Evolutionary conservation across 2,797 vertebrate species (phyloP), one percentile per base, ranked within the genome.

Genomic region (Odontamblyopus rebecca): DNA sequence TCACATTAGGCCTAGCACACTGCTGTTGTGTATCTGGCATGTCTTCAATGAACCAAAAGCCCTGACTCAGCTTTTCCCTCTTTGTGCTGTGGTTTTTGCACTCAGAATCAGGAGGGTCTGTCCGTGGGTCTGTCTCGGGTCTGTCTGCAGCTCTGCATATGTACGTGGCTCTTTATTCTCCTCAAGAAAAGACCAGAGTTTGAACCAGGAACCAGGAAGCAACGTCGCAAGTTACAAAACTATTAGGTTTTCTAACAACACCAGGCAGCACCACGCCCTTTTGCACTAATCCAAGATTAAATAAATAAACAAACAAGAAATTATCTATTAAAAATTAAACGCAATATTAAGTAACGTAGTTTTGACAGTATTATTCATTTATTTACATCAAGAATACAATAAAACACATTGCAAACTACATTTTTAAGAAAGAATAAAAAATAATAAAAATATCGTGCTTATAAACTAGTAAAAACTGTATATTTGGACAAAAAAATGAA

Each of bases 261-360:
- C 4, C 19, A n/a, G 12, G 23, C 29, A 50, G 83, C 85, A 76
- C 86, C 83, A 76, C 88, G 76, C 82, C 85, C 88, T 69, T 32
- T 23, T 23, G 30, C 13, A 32, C 16, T 35, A 56, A 56, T 26
- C 50, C 50, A 32, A 7, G 15, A 50, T 6, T 19, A 48, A 13
- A 15, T 16, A 15, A 41, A 63, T 2, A 11, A 3, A 3, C 9
- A 61, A 18, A 35, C 27, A 11, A 18, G 4, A 11, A 60, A 38
- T 41, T 0, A 41, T 63, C 12, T 1, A 41, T 16, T 4, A 59
- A 38, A 38, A 11, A 38, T 4, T 0, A 19, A 62, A 38, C 19
- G 9, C 32, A n/a, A 23, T 11, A 23, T n/a, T 2, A 27, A 27
- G 11, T 9, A 8, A 48, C 29, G 26, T 1, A 29, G 5, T 29